Conservation (phyloP, 2,113 vertebrate genomes). For the Syrmaticus mikado region DNA sequence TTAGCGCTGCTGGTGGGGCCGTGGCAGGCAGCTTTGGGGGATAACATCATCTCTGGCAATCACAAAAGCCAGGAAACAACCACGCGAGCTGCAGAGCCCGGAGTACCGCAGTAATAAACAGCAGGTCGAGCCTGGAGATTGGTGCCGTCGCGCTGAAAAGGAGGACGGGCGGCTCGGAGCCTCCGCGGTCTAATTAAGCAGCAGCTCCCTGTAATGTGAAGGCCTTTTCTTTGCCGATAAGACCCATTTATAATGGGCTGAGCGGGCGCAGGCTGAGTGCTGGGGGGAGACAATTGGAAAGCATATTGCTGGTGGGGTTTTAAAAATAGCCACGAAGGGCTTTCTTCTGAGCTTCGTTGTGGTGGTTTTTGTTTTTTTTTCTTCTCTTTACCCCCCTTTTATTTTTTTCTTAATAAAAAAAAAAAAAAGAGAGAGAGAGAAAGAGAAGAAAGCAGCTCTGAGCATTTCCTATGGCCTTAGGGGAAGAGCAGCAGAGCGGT, state of each 20-base stretch:
- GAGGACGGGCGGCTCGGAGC: slow-evolving; percentile 51
- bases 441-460: slow-evolving; percentile 16
- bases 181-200: slow-evolving; percentile 65
- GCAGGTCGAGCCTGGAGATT: slow-evolving; percentile 56
- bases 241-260: slow-evolving; percentile 64
- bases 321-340: slow-evolving; percentile 71
- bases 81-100: slow-evolving; percentile 19
- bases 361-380: neutral
- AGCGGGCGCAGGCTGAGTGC: slow-evolving; percentile 46
- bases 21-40: neutral
- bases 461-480: slow-evolving; percentile 29
- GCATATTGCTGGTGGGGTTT: slow-evolving; percentile 60
- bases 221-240: slow-evolving; percentile 68
- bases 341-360: slow-evolving; percentile 37
- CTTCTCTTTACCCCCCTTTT: accelerated
- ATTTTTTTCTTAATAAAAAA: neutral
- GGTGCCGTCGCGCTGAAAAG: slow-evolving; percentile 55
- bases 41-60: neutral
- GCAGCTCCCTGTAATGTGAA: slow-evolving; percentile 63
- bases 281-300: slow-evolving; percentile 67
- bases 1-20: accelerated
- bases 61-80: neutral
- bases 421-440: slow-evolving; percentile 16
- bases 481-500: neutral
- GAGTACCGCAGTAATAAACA: slow-evolving; percentile 66